Conservation (phyloP, 2,113 vertebrate genomes). For the Taxidea taxus region DNA sequence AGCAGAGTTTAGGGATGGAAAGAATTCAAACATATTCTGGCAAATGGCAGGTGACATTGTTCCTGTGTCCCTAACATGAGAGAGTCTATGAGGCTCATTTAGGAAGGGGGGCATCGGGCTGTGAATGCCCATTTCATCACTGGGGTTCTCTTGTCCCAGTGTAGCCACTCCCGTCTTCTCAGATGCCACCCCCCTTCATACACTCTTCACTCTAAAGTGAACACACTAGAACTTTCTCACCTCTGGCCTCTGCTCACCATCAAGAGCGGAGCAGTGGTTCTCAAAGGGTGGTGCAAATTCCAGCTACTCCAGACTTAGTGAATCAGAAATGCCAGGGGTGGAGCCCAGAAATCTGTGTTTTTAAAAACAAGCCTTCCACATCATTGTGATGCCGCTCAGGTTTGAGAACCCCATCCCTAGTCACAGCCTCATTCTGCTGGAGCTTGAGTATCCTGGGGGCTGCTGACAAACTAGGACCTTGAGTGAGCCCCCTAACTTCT, state of each 20-base stretch:
- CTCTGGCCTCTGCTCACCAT: background rate
- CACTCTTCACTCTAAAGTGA: background rate
- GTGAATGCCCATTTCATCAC: background rate
- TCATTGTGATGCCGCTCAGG: background rate
- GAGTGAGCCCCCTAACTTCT: background rate
- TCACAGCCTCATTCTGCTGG: background rate
- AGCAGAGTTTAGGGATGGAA: background rate
- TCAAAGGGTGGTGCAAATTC: background rate
- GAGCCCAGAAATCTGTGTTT: background rate
- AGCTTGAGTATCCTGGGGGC: background rate
- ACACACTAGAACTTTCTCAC: background rate
- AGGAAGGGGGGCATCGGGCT: background rate
- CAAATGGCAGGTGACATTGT: background rate
- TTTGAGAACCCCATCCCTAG: background rate
- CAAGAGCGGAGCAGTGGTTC: background rate
- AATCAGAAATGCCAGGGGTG: background rate
- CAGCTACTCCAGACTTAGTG: background rate
- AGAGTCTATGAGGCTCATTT: background rate
- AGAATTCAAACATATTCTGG: accelerated
- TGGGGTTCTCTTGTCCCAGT: background rate
- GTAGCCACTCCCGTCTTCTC: background rate
- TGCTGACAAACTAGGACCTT: background rate
- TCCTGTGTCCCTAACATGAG: background rate
- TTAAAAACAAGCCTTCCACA: background rate
- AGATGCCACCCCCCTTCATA: background rate